A percentile compares a stretch with the other conserved stretches of the same genome.
Conservation (phyloP, 2,113 vertebrate species). For the Bostrychus sinensis region DNA sequence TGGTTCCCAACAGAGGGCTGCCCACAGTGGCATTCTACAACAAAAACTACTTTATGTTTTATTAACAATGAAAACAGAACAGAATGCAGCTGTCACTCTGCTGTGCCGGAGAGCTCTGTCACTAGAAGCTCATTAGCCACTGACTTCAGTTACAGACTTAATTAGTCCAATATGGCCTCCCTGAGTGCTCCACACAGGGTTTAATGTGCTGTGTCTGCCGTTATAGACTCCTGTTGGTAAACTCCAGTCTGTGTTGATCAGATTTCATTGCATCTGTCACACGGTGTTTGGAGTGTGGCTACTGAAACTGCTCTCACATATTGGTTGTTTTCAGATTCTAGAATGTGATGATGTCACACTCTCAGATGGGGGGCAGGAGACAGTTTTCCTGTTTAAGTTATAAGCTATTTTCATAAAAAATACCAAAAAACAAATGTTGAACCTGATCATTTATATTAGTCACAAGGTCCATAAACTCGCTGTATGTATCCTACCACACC, state of each 20-base stretch:
- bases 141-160: slow-evolving; percentile 40
- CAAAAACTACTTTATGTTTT: background rate
- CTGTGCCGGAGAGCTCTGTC: slow-evolving; percentile 15
- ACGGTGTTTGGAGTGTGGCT: background rate
- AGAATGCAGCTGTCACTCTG: background rate
- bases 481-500: too few relatives aligned
- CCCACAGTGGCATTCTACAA: too few relatives aligned
- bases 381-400: too few relatives aligned
- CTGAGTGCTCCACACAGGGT: slow-evolving; percentile 40
- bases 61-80: background rate
- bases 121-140: slow-evolving; percentile 32
- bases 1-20: too few relatives aligned
- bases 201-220: background rate
- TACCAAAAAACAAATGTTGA: too few relatives aligned
- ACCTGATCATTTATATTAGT: too few relatives aligned
- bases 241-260: slow-evolving; percentile 6
- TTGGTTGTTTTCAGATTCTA: too few relatives aligned
- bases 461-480: too few relatives aligned
- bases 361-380: too few relatives aligned
- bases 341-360: too few relatives aligned
- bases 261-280: slow-evolving; percentile 1
- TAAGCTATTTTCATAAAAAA: too few relatives aligned
- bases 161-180: slow-evolving; percentile 53
- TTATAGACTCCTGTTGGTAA: background rate
- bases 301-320: too few relatives aligned